Percentiles rank a stretch among this genome's conserved stretches.
These are phyloP conservation scores for Tupaia chinensis DNA, from an alignment of 2,113 vertebrate genomes.

Conservation along the genomic window DNA sequence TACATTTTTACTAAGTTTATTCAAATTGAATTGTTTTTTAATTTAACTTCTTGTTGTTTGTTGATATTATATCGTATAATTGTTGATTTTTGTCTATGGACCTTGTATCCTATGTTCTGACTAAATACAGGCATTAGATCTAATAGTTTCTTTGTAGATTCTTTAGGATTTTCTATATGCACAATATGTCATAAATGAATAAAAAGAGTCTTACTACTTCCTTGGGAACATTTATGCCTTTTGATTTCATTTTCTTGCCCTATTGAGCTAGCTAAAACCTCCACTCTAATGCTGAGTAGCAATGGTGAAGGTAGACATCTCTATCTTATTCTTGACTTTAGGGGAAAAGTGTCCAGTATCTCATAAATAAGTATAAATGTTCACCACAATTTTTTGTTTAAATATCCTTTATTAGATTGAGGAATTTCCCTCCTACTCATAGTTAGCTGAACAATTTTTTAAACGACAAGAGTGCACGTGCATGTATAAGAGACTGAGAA, in stretches of 20 bases:
- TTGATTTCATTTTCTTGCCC: neutral
- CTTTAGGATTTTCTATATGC: neutral
- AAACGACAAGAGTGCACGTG: too few species aligned
- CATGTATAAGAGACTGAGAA: too few species aligned
- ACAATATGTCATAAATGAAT: neutral
- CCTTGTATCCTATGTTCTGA: neutral
- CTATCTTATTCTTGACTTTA: neutral
- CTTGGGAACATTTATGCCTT: neutral
- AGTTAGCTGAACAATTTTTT: neutral
- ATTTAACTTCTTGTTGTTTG: neutral
- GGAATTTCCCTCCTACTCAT: neutral
- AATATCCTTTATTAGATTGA: neutral
- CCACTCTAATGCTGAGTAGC: neutral
- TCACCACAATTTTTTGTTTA: neutral
- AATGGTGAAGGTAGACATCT: neutral
- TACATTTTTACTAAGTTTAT: neutral
- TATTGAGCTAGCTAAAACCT: neutral
- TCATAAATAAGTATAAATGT: neutral
- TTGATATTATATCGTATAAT: neutral
- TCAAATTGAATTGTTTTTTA: neutral
- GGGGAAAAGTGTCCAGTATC: neutral
- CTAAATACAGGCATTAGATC: neutral
- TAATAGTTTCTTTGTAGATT: neutral
- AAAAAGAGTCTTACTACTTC: neutral
- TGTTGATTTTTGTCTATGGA: neutral